Conservation (phyloP, 2,113 vertebrate genomes). For the Poeciliopsis prolifica region DNA sequence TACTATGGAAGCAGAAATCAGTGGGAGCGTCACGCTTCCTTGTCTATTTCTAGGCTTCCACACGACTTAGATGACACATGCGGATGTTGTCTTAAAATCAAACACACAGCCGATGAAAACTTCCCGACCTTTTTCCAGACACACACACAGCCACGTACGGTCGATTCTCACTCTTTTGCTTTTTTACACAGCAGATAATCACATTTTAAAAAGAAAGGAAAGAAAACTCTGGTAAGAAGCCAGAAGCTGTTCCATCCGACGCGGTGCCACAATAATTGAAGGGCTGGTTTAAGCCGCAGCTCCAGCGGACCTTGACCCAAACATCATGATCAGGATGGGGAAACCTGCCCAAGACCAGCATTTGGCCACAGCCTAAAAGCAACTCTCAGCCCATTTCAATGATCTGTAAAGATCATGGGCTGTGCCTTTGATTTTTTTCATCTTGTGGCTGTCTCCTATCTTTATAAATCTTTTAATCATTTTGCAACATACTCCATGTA, state of each 20-base stretch:
- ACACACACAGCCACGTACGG: slow-evolving; percentile 7
- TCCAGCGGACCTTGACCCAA: slow-evolving; percentile 61
- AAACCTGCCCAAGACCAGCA: slow-evolving; percentile 51
- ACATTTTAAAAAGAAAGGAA: background rate
- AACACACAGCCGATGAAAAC: slow-evolving; percentile 2
- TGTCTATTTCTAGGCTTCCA: background rate
- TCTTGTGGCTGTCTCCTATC: background rate
- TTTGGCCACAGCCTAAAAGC: slow-evolving; percentile 25
- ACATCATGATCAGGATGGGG: slow-evolving; percentile 54
- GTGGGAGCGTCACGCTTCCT: background rate
- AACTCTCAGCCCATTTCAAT: slow-evolving; percentile 4
- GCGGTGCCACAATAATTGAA: slow-evolving; percentile 72
- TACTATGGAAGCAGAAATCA: background rate
- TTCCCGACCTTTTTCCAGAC: slow-evolving; percentile 41
- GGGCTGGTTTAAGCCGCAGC: slow-evolving; percentile 58
- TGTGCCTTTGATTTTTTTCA: background rate
- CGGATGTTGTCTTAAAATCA: background rate
- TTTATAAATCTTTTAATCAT: background rate
- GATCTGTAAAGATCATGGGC: slow-evolving; percentile 10
- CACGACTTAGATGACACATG: background rate
- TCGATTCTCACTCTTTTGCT: no score
- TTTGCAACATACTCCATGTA: background rate
- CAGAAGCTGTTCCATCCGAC: slow-evolving; percentile 42
- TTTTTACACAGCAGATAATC: background rate
- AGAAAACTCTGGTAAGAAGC: slow-evolving; percentile 44